Evolutionary conservation across 2,888 invertebrate species (phyloP).

Genomic region (Diarsia dahlii): DNA sequence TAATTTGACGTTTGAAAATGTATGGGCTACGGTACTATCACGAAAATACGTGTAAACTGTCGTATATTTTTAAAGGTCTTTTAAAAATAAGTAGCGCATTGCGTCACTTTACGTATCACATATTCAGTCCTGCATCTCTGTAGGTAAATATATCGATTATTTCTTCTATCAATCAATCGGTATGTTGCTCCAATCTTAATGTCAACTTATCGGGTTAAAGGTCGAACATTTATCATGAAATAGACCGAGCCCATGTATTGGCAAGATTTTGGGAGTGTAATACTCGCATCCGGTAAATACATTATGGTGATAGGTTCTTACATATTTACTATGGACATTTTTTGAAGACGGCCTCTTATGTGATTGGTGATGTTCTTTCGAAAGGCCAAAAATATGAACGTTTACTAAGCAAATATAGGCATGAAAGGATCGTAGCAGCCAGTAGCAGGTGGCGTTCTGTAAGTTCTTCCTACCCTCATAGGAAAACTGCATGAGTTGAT

Average conservation of each 20-base stretch:
- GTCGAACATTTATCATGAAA: conserved; percentile 6
- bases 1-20: background rate
- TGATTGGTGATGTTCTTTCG: background rate
- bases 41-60: background rate
- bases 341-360: background rate
- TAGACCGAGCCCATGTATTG: conserved; percentile 20
- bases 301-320: background rate
- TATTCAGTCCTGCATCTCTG: background rate
- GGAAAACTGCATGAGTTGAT: background rate
- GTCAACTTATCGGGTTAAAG: conserved; percentile 15
- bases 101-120: background rate
- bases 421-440: background rate
- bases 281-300: background rate
- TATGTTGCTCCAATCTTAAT: background rate
- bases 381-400: background rate
- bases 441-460: background rate
- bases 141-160: background rate
- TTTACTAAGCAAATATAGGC: background rate
- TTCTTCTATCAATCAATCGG: conserved; percentile 13
- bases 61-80: background rate
- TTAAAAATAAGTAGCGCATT: background rate
- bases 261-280: conserved; percentile 1
- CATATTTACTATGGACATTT: background rate
- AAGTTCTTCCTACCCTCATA: background rate
- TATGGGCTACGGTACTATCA: background rate